A percentile compares a stretch with the other conserved stretches of the same genome.
These are phyloP conservation scores for Smittia aterrima DNA, from an alignment of 2,888 invertebrate species.

Conservation along the genomic window DNA sequence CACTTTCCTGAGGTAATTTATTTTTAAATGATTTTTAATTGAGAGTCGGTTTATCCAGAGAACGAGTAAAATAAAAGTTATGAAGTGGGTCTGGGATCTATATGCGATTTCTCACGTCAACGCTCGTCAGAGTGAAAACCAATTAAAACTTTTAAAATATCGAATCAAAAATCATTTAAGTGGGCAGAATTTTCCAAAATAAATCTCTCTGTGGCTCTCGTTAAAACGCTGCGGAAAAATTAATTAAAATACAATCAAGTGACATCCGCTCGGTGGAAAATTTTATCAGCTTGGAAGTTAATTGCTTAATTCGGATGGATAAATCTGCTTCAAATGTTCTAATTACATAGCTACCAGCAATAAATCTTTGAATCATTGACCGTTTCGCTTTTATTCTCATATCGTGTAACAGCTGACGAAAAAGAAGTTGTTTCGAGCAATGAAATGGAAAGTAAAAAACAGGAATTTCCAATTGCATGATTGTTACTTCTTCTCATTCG, in stretches of 20 bases:
- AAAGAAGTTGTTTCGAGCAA: not conserved
- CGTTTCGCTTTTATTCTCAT: not conserved
- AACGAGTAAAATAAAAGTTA: not conserved
- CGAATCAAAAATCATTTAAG: too few relatives aligned
- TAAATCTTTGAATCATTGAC: not conserved
- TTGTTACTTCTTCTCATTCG: not conserved
- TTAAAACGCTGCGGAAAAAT: conserved; percentile 1
- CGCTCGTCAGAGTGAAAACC: too few relatives aligned
- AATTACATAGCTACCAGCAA: not conserved
- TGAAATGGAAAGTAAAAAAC: conserved; percentile 8
- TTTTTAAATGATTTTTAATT: conserved; percentile 31
- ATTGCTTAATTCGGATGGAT: not conserved
- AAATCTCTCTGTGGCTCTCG: not conserved
- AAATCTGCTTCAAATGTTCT: not conserved
- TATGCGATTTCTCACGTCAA: too few relatives aligned
- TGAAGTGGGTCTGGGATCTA: not conserved
- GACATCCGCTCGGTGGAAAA: not conserved
- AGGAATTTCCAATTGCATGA: not conserved
- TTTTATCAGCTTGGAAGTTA: not conserved
- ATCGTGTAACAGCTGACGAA: not conserved
- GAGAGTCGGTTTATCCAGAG: not conserved
- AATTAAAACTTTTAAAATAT: too few relatives aligned
- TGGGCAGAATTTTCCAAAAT: too few relatives aligned
- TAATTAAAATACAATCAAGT: conserved; percentile 30
- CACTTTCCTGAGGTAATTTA: conserved; percentile 22